Base-by-base conservation (phyloP, 2,888 invertebrate species). In the Bellardia pandia region DNA sequence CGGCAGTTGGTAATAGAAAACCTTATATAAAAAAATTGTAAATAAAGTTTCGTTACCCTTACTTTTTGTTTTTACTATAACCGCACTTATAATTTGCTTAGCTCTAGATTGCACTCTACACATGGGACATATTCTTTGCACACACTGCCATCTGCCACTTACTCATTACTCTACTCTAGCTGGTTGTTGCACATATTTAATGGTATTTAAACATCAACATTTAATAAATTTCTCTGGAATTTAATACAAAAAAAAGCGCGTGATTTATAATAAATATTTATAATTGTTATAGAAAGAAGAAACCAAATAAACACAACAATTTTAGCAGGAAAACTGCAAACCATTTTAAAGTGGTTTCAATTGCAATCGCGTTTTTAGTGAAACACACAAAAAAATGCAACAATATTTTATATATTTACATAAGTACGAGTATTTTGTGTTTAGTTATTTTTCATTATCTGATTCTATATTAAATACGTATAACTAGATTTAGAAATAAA, bases 161-260 rank as follows among this genome's bases (percentile, higher is more conserved):
- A 5, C 60, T 33, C 56, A 9, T 56, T 56, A 56, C 60, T 1
- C 11, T 14, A 23, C 23, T 23, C 23, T 23, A 23, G 23, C 23
- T 23, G 23, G 23, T 3, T 33, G 60, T 60, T 33, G 33, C 13
- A 60, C 3, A 68, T 16, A 16, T 71, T 11, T 9, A 30, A 71
- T 11, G 11, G 30, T n/a, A 74, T 74, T 75, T 62, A 62, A 75
- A 33, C 60, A 48, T n/a, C 30, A 74, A 45, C 45, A 58, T 74
- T 45, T 75, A 51, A 37, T 37, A 48, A 75, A 40, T 53, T 53
- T 23, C 51, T 14, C 40, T 8, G 23, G 9, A n/a, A 48, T 40
- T 40, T 64, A 76, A 51, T 40, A 56, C 3, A 45, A 11, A 11
- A 23, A 23, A 64, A 8, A 14, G 14, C 13, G 23, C 37, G 62